phyloP scores from a whole-genome alignment of 2,888 invertebrate genomes.

The Coenonympha glycerion region DNA sequence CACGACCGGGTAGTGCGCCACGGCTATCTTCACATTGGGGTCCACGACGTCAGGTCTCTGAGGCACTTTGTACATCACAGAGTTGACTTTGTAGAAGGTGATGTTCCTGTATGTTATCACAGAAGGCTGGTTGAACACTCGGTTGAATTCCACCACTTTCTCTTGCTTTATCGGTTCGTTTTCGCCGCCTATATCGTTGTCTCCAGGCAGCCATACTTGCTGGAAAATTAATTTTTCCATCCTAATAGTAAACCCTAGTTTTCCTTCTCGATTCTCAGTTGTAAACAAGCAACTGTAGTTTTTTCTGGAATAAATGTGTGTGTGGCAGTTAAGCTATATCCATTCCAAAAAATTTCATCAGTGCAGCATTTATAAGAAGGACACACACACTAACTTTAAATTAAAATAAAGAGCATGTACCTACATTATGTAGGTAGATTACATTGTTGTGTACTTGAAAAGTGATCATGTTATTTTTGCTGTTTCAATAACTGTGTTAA shows the following conservation, averaged over 20 bases:
- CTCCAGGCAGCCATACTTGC: constrained; percentile 93
- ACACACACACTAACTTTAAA: too few species aligned
- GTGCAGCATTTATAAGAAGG: too few species aligned
- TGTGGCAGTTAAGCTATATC: too few species aligned
- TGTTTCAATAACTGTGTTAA: too few species aligned
- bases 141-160: constrained; percentile 84
- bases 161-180: constrained; percentile 80
- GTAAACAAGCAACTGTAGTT: too few species aligned
- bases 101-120: constrained; percentile 77
- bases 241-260: not conserved
- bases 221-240: constrained; percentile 41
- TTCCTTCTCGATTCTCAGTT: too few species aligned
- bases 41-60: constrained; percentile 58
- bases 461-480: too few species aligned
- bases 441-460: too few species aligned
- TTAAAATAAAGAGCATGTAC: too few species aligned
- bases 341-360: too few species aligned
- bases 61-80: constrained; percentile 80
- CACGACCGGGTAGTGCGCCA: constrained; percentile 84
- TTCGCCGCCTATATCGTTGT: constrained; percentile 98
- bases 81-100: constrained; percentile 84
- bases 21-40: constrained; percentile 76
- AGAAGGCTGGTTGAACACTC: constrained; percentile 83
- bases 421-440: too few species aligned
- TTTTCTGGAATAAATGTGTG: too few species aligned